phyloP scores from a whole-genome alignment of 2,113 vertebrate genomes.

The Grus americana region DNA sequence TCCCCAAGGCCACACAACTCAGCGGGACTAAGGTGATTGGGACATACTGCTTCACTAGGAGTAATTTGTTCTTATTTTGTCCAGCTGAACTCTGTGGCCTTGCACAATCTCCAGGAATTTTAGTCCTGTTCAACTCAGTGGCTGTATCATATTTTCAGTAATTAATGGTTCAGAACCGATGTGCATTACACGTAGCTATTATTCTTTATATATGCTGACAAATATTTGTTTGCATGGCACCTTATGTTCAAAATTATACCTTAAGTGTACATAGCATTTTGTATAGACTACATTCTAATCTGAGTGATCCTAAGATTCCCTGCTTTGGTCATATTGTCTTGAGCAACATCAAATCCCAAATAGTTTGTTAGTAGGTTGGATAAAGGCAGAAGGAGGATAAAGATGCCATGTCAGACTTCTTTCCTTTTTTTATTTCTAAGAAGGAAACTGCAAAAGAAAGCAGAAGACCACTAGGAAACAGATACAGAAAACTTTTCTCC shows the following conservation, averaged over 20 bases:
- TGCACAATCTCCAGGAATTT: background rate
- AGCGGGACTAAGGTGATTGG: slow-evolving; percentile 2
- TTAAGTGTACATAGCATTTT: background rate
- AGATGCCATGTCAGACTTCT: background rate
- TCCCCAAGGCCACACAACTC: slow-evolving; percentile 8
- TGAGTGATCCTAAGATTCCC: background rate
- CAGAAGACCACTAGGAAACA: background rate
- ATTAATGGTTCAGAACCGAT: background rate
- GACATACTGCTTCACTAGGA: background rate
- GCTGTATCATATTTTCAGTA: background rate
- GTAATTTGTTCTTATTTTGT: background rate
- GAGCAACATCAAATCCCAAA: background rate
- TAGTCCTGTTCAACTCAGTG: background rate
- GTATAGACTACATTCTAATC: background rate
- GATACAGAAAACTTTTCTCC: background rate
- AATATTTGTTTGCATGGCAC: background rate
- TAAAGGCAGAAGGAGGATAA: background rate
- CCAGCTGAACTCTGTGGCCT: background rate
- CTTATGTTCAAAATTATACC: background rate
- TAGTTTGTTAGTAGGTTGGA: background rate
- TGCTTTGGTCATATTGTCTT: background rate
- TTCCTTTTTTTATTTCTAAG: background rate
- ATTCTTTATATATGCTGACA: background rate
- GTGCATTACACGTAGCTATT: background rate
- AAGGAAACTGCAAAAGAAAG: background rate